Base-by-base conservation (phyloP, 2,888 invertebrate genomes). In the Malacosoma neustria region DNA sequence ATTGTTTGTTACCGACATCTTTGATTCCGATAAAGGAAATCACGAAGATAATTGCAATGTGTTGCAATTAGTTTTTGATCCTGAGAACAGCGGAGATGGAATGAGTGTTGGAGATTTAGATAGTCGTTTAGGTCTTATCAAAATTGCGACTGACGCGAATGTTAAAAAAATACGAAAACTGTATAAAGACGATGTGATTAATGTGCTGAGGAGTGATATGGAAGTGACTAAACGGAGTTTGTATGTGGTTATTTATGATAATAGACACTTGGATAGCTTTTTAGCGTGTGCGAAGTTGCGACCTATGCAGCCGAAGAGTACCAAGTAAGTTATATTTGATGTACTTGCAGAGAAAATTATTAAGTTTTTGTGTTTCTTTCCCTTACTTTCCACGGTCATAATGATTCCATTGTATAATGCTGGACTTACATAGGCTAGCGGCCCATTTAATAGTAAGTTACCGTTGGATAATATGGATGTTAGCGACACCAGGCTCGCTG, bases 1-100 rank as follows among this genome's bases (percentile, higher is more conserved):
- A 61, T 89, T 97, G 37, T 95, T 92, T 61, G 94, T 94, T 12
- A 96, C 96, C 0, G 97, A 97, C 60, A 93, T 96, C 45, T 90
- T 96, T 32, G 94, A 95, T 57, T 87, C 91, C 0, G 92, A 82
- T 36, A 79, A 68, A 48, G 91, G 91, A 35, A 88, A 90, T 43
- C 87, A 89, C 9, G 91, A 92, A 48, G 90, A 91, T 35, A 92
- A 93, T 57, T 97, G 97, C 66, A 93, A 96, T 67, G 92, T 93
- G 42, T 79, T 97, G 4, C 95, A 96, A 65, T 75, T 92, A 22
- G 90, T 96, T 0, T 96, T 95, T 57, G 94, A 96, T 80, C 96
- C 96, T 0, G 90, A 92, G 44, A 91, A 92, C 44, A 87, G 87
- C 34, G 91, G 90, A 0, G 75, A 87, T 9, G 91, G 90, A 0